Evolutionary conservation across 23 tunicate species (phyloP).

Genomic region (Styela plicata): DNA sequence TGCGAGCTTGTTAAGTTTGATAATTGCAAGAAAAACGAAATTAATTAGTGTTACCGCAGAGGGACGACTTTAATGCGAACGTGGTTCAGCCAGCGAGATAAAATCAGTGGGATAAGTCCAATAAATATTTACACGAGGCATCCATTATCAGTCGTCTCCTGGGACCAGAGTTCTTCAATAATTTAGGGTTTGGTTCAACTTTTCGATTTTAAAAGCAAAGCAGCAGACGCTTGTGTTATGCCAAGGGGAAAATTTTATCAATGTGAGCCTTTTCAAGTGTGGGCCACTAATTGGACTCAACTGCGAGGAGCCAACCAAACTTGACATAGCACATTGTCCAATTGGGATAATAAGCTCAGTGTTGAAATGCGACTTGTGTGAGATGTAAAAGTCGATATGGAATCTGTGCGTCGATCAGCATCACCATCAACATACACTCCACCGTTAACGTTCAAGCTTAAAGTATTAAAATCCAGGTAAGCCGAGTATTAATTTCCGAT

Average conservation of each 20-base stretch:
- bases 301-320: no score
- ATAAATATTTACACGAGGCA: not conserved
- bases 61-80: not conserved
- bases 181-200: not conserved
- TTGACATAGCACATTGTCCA: no score
- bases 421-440: not conserved
- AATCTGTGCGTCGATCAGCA: not conserved
- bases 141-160: not conserved
- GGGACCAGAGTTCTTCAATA: not conserved
- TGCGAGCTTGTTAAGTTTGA: not conserved
- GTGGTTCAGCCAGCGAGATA: not conserved
- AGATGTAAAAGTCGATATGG: not conserved
- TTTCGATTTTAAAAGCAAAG: not conserved
- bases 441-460: not conserved
- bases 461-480: not conserved
- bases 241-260: no score
- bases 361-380: not conserved
- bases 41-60: not conserved
- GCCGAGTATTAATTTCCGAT: not conserved
- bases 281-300: no score
- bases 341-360: not conserved
- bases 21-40: not conserved
- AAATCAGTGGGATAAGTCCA: not conserved
- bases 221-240: no score
- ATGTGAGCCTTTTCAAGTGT: no score